Base-by-base conservation (phyloP, 2,888 invertebrate species). In the Apodemia zela region DNA sequence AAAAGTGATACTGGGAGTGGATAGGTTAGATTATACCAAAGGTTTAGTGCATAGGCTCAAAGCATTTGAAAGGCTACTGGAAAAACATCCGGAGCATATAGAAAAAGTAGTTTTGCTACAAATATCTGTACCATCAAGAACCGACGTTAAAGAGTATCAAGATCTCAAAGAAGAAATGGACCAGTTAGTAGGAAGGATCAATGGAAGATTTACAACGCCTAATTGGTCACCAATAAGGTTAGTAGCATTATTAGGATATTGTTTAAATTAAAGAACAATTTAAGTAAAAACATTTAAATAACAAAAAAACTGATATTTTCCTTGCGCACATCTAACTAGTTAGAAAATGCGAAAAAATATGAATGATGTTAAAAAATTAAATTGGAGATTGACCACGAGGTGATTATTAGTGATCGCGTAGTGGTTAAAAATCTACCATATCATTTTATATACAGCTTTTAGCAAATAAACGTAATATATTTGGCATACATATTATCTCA, bases 91-190 rank as follows among this genome's bases (percentile, higher is more conserved):
- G 0, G 96, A 97, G 79, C 96, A 97, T 78, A 95, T 94, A 71
- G 97, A 96, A 77, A 95, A 97, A 81, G 96, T 97, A 7, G 93
- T 95, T 15, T 84, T 98, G 70, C 87, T 98, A 3, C 98, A 98
- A 86, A 96, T 97, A 64, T 94, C 97, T 1, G 97, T 97, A 17
- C 97, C 97, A 1, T 97, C 97, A 0, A 93, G 97, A 73, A 97
- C 97, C 0, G 97, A 97, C 73, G 97, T 98, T 0, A 96, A 96
- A 73, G 97, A 97, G 78, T 98, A 98, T 74, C 96, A 97, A 73
- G 97, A 97, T 70, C 87, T 98, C 65, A 98, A 98, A 76, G 96
- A 97, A 74, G 97, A 97, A 81, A 96, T 98, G 93, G 97, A 98
- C 82, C 97, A 97, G 77, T 80, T 97, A 61, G 97, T 98, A 59